These are phyloP conservation scores for Poecile montanus DNA, from an alignment of 2,797 vertebrate genomes.

Conservation along the genomic window DNA sequence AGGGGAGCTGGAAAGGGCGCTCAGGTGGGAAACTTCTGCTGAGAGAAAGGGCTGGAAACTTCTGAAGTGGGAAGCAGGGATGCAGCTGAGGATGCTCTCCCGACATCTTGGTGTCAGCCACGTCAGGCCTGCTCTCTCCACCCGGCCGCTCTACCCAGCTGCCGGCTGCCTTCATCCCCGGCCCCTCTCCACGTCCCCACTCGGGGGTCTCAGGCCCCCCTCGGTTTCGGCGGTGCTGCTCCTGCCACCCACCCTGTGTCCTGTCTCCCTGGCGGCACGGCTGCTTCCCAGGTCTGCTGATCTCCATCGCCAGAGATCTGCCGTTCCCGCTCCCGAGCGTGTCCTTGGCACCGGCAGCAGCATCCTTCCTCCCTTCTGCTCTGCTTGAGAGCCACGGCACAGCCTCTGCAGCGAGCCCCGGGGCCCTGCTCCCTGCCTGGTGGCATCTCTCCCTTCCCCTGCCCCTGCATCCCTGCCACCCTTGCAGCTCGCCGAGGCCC, in stretches of 20 bases:
- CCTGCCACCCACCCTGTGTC: background rate
- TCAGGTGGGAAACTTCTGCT: background rate
- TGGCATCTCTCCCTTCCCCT: background rate
- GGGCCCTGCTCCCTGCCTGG: background rate
- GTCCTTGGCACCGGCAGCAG: constrained; percentile 44
- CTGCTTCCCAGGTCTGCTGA: constrained; percentile 31
- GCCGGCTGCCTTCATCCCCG: rapidly evolving
- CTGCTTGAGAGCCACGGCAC: background rate
- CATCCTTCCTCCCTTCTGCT: constrained; percentile 54
- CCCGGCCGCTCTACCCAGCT: background rate
- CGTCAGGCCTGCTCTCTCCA: background rate
- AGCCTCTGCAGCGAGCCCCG: background rate
- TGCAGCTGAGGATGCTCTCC: background rate
- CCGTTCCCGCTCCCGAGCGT: background rate
- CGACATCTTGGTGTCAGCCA: background rate
- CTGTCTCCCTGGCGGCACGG: background rate
- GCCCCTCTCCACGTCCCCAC: background rate
- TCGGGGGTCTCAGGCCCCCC: rapidly evolving
- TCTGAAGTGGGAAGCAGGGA: background rate
- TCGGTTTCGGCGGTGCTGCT: background rate
- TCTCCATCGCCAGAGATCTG: constrained; percentile 23
- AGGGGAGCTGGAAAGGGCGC: background rate
- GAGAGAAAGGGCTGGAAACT: constrained; percentile 38
- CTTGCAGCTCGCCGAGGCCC: background rate
- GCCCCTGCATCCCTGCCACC: background rate